Conservation (phyloP, 2,113 vertebrate genomes). For the Hyla sarda region DNA sequence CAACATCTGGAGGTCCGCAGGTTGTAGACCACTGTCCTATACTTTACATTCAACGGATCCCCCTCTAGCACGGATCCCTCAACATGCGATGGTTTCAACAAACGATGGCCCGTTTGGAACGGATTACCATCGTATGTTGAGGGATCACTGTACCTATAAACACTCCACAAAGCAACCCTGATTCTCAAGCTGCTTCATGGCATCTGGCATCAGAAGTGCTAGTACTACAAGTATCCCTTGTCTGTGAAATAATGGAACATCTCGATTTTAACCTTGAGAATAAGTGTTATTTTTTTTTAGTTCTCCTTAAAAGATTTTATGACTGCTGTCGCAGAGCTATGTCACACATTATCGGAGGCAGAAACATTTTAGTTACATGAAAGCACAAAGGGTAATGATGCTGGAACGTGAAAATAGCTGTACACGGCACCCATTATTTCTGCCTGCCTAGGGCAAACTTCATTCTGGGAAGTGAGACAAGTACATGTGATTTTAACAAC, state of each 20-base stretch:
- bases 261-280: neutral
- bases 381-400: neutral
- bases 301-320: neutral
- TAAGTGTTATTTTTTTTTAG: neutral
- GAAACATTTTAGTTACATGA: neutral
- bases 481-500: neutral
- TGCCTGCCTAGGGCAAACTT: slow-evolving; percentile 3
- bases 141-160: no score
- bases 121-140: no score
- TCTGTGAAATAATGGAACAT: neutral
- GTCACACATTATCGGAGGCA: neutral
- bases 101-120: no score
- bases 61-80: no score
- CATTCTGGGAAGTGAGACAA: slow-evolving; percentile 17
- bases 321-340: neutral
- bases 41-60: no score
- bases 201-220: no score
- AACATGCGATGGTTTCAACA: no score
- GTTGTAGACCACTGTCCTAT: no score
- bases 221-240: no score
- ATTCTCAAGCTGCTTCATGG: no score
- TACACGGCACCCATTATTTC: neutral
- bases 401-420: neutral
- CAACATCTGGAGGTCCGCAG: no score
- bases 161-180: no score